phyloP scores from a whole-genome alignment of 2,113 vertebrate species.

The Madoqua kirkii region DNA sequence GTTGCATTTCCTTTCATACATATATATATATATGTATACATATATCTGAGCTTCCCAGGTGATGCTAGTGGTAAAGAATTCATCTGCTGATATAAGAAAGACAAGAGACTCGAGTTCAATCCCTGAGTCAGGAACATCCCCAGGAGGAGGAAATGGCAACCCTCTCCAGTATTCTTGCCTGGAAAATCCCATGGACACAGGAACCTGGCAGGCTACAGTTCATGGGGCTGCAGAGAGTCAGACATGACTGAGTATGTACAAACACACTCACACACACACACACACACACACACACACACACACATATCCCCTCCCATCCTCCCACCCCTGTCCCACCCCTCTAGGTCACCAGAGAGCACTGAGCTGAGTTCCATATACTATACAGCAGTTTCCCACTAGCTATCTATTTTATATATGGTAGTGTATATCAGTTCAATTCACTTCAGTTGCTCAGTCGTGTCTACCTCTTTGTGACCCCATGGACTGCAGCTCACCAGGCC shows the following conservation, averaged over 20 bases:
- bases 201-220: not conserved
- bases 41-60: not conserved
- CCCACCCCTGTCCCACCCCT: not conserved
- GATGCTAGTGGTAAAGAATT: not conserved
- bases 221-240: fast-evolving
- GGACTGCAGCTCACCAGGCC: not conserved
- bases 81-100: not conserved
- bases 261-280: too few relatives aligned
- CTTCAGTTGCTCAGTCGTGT: not conserved
- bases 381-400: not conserved
- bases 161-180: not conserved
- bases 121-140: not conserved
- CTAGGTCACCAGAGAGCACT: not conserved
- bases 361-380: not conserved
- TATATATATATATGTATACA: not conserved
- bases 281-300: not conserved
- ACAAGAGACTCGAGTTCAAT: not conserved
- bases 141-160: not conserved
- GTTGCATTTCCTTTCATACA: not conserved
- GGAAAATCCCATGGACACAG: not conserved
- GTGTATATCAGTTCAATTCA: not conserved
- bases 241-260: not conserved
- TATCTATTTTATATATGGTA: not conserved
- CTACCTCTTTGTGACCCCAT: not conserved
- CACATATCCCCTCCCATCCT: not conserved